Evolutionary conservation across 2,113 vertebrate genomes (phyloP), one percentile per base, ranked within the genome.

Genomic region (Caloenas nicobarica): DNA sequence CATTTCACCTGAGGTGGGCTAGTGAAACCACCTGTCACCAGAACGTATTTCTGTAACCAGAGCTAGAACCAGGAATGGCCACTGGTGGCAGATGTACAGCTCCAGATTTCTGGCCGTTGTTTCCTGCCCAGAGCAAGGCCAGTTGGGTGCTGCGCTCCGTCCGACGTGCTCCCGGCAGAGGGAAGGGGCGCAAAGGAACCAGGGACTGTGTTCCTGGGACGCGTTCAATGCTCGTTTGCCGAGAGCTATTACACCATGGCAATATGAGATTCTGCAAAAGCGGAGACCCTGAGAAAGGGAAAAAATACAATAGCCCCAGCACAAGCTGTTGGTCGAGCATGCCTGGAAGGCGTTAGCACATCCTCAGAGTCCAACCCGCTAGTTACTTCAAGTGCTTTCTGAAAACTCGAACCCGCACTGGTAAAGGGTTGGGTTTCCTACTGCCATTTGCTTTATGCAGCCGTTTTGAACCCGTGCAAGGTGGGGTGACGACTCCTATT

Each of bases 11-110:
- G 2, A 44, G 61, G 53, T 61, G 73, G 83, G 77, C 36, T 69
- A 58, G 77, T 0, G 2, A 64, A 79, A 21, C 60, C 80, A 89
- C 51, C 82, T 95, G 69, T 29, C 86, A 85, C 2, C 71, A 62
- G 31, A 24, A 50, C 7, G 0, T 16, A 51, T 16, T 26, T 71
- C 91, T 71, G 71, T 5, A 10, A 16, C 4, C 36, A 16, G 38
- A 48, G 60, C 81, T 74, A 57, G 44, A 28, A 3, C 34, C 74
- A 89, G 71, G 22, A 54, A 74, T 4, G 42, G 72, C 18, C 66
- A 4, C 65, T 53, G 71, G 33, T 72, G 86, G 85, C 42, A 80
- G 54, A 82, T 83, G 86, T 62, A 80, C 91, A 86, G 92, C 90
- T 61, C 62, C 61, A n/a, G 76, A n/a, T 17, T 12, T 9, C 76